Base-by-base conservation (phyloP, 2,888 invertebrate species). In the Anticlea derivata region DNA sequence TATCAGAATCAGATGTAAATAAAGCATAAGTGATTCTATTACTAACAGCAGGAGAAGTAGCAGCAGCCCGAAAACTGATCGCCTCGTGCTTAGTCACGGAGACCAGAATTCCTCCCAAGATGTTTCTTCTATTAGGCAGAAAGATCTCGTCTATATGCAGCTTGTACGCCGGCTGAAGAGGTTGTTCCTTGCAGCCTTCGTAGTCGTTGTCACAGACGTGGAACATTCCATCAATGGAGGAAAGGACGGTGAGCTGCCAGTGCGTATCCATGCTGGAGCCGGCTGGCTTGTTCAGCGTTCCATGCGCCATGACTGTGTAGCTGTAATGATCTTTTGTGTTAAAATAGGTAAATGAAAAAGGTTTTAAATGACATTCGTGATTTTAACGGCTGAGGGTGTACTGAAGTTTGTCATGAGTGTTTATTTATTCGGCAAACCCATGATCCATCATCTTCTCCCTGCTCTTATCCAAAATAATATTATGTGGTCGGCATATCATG, bases 221-320 rank as follows among this genome's bases (percentile, higher is more conserved):
- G 59, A 89, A 89, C 0, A 65, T 66, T 0, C 74, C 71, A 0
- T 70, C 67, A 0, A 68, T 60, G 2, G 78, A 77, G 0, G 77
- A 65, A 7, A 89, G 68, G 0, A 89, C 69, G 0, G 84, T 83
- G 0, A 90, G 61, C 45, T 83, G 83, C 89, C 89, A 90, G 3
- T 74, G 70, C 0, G 68, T 73, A 0, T 89, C 89, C 1, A 58
- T 55, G 13, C 63, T 33, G 1, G 41, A 0, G 0, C 70, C 68
- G 0, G 62, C 2, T 0, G 64, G 47, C 4, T 77, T 65, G n/a
- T 59, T 65, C 0, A 84, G 56, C 0, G 70, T 69, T 0, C 82
- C 85, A 23, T 86, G 81, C 0, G 84, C 86, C 59, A 83, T 70
- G 0, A 89, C 77, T 5, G 85, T 83, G 55, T 85, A 90, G 0